Evolutionary conservation across 2,888 invertebrate species (phyloP).

Genomic region (Stratiomys singularior): DNA sequence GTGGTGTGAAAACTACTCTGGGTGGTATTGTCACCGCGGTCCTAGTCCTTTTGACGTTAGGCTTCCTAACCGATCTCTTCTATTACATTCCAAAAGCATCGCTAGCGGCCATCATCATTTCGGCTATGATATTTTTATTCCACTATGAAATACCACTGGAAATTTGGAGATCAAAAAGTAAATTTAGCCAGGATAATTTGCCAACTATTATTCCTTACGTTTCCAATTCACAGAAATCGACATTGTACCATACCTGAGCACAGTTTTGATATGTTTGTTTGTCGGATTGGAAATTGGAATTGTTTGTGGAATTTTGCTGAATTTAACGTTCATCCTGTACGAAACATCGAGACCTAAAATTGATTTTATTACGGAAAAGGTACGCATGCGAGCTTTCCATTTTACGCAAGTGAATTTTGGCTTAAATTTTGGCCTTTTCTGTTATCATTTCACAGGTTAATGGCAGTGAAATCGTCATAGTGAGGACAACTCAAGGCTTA

Average conservation of each 20-base stretch:
- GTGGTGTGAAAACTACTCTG: constrained; percentile 87
- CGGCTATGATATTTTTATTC: constrained; percentile 87
- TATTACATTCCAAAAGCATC: constrained; percentile 87
- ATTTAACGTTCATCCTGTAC: constrained; percentile 83
- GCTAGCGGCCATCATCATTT: constrained; percentile 86
- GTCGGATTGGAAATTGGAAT: constrained; percentile 90
- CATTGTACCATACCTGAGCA: constrained; percentile 82
- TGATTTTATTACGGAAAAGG: constrained; percentile 60
- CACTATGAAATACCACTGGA: constrained; percentile 75
- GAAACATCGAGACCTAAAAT: constrained; percentile 86
- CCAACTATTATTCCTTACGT: background rate
- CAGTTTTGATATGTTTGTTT: constrained; percentile 82
- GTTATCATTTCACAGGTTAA: constrained; percentile 57
- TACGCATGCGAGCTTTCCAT: background rate
- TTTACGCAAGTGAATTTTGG: background rate
- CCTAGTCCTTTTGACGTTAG: constrained; percentile 81
- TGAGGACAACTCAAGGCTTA: constrained; percentile 77
- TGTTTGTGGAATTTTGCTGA: constrained; percentile 81
- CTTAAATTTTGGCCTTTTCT: background rate
- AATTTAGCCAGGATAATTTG: constrained; percentile 41
- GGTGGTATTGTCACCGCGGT: constrained; percentile 82
- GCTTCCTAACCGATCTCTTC: constrained; percentile 82
- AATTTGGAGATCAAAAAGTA: constrained; percentile 85
- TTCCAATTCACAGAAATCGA: constrained; percentile 76
- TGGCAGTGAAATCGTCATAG: constrained; percentile 67